A percentile compares a stretch with the other conserved stretches of the same genome.
phyloP scores from a whole-genome alignment of 1,140 invertebrate genomes.

The Neotoxoptera formosana region DNA sequence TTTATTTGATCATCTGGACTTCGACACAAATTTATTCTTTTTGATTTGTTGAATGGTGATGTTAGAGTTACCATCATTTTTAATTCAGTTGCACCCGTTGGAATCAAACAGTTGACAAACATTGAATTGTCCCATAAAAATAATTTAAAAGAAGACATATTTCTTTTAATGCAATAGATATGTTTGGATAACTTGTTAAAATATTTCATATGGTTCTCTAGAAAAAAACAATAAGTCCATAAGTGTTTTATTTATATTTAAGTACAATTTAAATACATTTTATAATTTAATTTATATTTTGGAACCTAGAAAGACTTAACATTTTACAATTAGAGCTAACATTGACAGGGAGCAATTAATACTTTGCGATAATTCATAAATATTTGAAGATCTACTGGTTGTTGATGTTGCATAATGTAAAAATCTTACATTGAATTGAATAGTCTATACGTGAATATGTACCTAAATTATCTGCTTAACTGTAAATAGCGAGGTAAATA shows the following conservation, averaged over 20 bases:
- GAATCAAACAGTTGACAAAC: constrained; percentile 5
- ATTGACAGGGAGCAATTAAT: not conserved
- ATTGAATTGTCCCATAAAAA: constrained; percentile 21
- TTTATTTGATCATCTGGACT: not conserved
- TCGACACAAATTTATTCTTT: constrained; percentile 15
- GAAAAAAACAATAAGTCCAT: not conserved
- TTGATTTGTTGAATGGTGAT: not conserved
- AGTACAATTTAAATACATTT: not conserved
- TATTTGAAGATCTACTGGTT: not conserved
- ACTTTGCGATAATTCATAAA: not conserved
- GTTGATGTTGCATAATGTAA: not conserved
- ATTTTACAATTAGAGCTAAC: not conserved
- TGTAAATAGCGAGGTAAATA: no score
- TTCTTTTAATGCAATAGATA: not conserved
- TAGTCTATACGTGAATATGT: not conserved
- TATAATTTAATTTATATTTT: not conserved
- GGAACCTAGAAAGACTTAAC: not conserved
- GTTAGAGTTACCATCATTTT: not conserved
- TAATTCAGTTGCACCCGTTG: not conserved
- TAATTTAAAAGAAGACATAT: constrained; percentile 42
- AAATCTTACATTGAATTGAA: not conserved
- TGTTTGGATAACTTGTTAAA: constrained; percentile 3
- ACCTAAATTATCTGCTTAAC: not conserved
- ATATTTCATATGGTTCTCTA: not conserved
- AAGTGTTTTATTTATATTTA: not conserved